phyloP scores from a whole-genome alignment of 1,140 invertebrate genomes.

The Temnothorax nylanderi region DNA sequence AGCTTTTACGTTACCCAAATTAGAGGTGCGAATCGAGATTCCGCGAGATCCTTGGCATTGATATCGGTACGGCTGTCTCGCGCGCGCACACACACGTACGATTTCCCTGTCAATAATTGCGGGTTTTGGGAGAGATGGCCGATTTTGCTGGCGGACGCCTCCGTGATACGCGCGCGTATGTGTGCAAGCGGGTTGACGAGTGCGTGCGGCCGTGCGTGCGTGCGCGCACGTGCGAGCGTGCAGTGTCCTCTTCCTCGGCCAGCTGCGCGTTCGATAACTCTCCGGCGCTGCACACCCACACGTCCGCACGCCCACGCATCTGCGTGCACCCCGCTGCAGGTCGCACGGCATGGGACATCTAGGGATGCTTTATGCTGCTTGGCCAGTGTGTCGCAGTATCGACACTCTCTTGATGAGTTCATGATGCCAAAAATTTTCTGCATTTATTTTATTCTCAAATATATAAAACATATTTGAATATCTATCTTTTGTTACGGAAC shows the following conservation, averaged over 20 bases:
- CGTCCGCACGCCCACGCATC: slow-evolving; percentile 46
- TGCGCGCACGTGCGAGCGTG: slow-evolving; percentile 52
- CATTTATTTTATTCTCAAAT: neutral
- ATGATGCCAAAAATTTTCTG: neutral
- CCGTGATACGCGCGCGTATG: slow-evolving; percentile 18
- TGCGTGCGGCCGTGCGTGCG: slow-evolving; percentile 33
- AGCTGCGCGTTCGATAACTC: slow-evolving; percentile 67
- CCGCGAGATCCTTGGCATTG: neutral
- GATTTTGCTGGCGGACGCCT: slow-evolving; percentile 42
- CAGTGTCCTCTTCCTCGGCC: slow-evolving; percentile 66
- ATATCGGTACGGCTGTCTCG: neutral
- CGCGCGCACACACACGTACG: neutral
- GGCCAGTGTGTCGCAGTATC: slow-evolving; percentile 4
- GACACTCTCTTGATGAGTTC: neutral
- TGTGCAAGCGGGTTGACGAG: slow-evolving; percentile 37
- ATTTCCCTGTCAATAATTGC: slow-evolving; percentile 34
- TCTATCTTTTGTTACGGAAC: neutral
- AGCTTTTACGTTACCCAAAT: no score
- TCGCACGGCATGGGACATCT: slow-evolving; percentile 36
- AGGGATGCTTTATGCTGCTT: slow-evolving; percentile 30
- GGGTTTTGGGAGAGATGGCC: slow-evolving; percentile 38
- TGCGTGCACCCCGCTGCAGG: slow-evolving; percentile 30
- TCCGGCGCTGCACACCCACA: slow-evolving; percentile 40
- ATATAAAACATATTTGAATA: neutral
- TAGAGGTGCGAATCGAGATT: neutral